Evolutionary conservation across 2,888 invertebrate genomes (phyloP), one percentile per base, ranked within the genome.

Genomic region (Sturmia bella): DNA sequence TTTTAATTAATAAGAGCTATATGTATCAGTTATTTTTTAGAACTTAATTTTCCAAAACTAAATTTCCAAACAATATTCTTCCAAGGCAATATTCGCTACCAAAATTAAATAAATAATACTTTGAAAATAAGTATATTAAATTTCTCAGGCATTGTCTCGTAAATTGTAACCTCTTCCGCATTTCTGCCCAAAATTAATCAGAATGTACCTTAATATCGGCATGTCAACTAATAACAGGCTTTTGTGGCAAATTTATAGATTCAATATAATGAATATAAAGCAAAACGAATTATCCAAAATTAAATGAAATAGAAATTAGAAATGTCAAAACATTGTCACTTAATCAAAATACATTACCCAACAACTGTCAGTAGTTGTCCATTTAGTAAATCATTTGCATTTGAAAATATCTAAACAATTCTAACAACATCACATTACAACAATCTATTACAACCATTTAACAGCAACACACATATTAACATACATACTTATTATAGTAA

Each of bases 381-480:
- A 1, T 32, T 32, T 32, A 7, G 15, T 61, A 72, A 27, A 3
- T 63, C 24, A 61, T 63, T 63, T 43, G 21, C 32, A 45, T 54
- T 27, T 64, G 45, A 15, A 24, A 56, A 39, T 48, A 24, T 19
- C 43, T 27, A 39, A 48, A n/a, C 2, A 24, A 24, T 64, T 41
- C 24, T 3, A 54, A 73, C 21, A 54, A 13, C 21, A 63, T n/a
- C 32, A 4, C 27, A 21, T 13, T 45, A 63, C 37, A 45, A 73
- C 21, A 37, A 61, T 52, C 50, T 63, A 52, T 73, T 37, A 21
- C 69, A 70, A 57, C 15, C 48, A 39, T 56, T 77, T 48, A 48
- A 41, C 56, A 80, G 68, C 48, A 75, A 48, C n/a, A 74, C 52
- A 52, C 39, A 52, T 9, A 56, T n/a, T n/a, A n/a, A n/a, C 48